Conservation (phyloP, 1,140 invertebrate genomes). For the Sarcophaga bullata region DNA sequence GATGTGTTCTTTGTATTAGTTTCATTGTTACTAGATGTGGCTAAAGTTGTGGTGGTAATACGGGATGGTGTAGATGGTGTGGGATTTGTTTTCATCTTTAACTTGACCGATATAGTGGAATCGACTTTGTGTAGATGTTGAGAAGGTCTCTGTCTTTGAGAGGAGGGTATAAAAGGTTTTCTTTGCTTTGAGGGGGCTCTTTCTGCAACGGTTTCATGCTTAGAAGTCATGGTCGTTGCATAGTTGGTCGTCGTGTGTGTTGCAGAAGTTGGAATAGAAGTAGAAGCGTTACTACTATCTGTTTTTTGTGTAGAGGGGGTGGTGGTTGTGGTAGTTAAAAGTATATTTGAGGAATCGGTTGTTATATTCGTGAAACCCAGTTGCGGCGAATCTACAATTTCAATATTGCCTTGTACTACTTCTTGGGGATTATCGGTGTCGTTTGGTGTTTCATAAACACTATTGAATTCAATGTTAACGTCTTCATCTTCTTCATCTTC, state of each 20-base stretch:
- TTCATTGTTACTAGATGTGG: not conserved
- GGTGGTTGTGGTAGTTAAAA: conserved; percentile 18
- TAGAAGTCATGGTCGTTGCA: not conserved
- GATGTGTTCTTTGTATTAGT: not conserved
- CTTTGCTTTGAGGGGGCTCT: conserved; percentile 7
- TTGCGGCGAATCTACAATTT: conserved; percentile 57
- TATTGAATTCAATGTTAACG: conserved; percentile 54
- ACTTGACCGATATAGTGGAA: conserved; percentile 26
- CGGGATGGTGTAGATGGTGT: conserved; percentile 11
- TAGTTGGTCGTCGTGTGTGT: not conserved
- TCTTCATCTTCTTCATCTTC: conserved; percentile 26
- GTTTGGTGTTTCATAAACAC: conserved; percentile 53
- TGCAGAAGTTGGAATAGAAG: not conserved
- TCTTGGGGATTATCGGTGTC: not conserved
- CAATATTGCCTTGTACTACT: conserved; percentile 52
- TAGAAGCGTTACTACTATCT: not conserved
- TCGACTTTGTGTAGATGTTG: conserved; percentile 16
- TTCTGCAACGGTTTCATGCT: conserved; percentile 25
- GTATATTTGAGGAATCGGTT: conserved; percentile 28
- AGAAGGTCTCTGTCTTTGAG: conserved; percentile 29
- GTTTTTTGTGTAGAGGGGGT: conserved; percentile 4
- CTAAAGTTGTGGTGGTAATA: not conserved
- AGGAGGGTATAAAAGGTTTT: conserved; percentile 32
- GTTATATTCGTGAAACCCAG: conserved; percentile 50
- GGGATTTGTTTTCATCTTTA: conserved; percentile 29